These are phyloP conservation scores for Caerostris extrusa DNA, from an alignment of 1,140 invertebrate genomes.

Conservation along the genomic window DNA sequence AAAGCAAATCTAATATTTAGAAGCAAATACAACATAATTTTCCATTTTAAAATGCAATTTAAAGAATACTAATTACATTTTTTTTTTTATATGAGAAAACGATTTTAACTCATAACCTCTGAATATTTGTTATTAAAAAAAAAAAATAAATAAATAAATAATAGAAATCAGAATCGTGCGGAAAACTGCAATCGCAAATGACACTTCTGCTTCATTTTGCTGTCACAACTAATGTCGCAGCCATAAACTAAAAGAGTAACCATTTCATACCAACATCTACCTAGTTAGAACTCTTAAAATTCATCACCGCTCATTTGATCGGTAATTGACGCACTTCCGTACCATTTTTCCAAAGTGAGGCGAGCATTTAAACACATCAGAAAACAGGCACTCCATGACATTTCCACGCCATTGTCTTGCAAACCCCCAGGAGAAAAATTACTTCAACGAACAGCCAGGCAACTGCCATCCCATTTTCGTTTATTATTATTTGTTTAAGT, in stretches of 20 bases:
- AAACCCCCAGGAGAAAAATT: slow-evolving; percentile 38
- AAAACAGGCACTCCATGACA: slow-evolving; percentile 13
- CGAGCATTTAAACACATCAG: slow-evolving; percentile 2
- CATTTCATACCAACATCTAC: neutral
- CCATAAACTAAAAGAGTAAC: neutral
- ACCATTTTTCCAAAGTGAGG: slow-evolving; percentile 8
- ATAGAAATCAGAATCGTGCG: neutral
- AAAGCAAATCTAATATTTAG: too few relatives aligned
- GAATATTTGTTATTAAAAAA: neutral
- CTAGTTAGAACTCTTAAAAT: neutral
- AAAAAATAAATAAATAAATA: too few relatives aligned
- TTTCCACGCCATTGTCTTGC: neutral
- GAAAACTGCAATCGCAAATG: neutral
- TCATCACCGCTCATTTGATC: slow-evolving; percentile 4
- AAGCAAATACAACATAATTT: too few relatives aligned
- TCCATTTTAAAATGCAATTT: too few relatives aligned
- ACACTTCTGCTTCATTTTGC: neutral
- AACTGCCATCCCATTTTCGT: slow-evolving; percentile 7
- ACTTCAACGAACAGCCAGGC: neutral
- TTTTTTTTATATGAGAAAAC: too few relatives aligned
- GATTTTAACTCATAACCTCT: neutral
- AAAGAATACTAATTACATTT: too few relatives aligned
- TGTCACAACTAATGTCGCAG: neutral
- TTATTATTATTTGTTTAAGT: slow-evolving; percentile 41
- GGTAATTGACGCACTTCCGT: neutral